These are phyloP conservation scores for Homarus gammarus DNA, from an alignment of 2,888 invertebrate genomes.

Conservation along the genomic window DNA sequence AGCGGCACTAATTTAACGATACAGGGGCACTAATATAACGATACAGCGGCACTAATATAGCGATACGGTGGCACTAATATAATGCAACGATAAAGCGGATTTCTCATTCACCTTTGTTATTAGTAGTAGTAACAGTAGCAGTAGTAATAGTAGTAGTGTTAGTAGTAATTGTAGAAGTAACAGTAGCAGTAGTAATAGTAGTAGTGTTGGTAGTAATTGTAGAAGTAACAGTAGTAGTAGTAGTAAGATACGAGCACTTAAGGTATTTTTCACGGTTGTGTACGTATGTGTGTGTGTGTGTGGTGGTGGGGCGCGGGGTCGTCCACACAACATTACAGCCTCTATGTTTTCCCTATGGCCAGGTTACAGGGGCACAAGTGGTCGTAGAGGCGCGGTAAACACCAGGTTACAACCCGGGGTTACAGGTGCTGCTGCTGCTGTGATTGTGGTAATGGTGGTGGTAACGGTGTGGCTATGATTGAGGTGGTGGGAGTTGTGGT, in stretches of 20 bases:
- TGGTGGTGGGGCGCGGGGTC: background rate
- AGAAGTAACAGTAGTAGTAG: too few species aligned
- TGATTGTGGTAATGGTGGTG: background rate
- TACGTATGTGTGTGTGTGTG: background rate
- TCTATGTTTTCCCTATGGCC: constrained; percentile 3
- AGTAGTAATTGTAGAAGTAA: too few species aligned
- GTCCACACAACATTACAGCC: background rate
- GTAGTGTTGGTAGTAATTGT: too few species aligned
- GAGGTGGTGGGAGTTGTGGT: background rate
- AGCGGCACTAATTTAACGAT: too few species aligned
- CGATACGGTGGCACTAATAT: too few species aligned
- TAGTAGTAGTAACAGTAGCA: too few species aligned
- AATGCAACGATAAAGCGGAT: too few species aligned
- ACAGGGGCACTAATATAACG: too few species aligned
- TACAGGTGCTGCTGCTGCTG: constrained; percentile 16
- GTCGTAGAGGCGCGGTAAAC: constrained; percentile 16
- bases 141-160: too few species aligned
- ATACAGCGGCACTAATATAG: too few species aligned
- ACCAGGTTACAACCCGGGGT: background rate
- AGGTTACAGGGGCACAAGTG: constrained; percentile 16
- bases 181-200: too few species aligned
- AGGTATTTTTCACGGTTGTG: constrained; percentile 4
- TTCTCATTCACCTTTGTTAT: too few species aligned
- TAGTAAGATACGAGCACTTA: background rate
- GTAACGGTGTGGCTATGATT: background rate